Conservation (phyloP, 2,797 vertebrate species). For the Syngnathus acus region DNA sequence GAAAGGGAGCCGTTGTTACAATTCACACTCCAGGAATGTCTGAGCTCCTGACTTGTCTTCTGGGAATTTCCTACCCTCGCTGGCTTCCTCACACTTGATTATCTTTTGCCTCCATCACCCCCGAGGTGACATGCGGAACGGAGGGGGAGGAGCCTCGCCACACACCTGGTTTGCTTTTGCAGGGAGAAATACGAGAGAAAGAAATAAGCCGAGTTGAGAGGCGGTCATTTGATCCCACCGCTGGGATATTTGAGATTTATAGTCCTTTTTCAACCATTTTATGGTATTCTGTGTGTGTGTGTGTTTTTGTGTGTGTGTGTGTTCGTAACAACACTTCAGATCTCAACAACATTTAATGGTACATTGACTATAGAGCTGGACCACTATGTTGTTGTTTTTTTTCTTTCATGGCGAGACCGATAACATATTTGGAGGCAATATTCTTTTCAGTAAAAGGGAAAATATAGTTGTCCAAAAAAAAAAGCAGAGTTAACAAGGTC, state of each 20-base stretch:
- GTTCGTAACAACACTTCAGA: background rate
- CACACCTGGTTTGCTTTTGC: constrained; percentile 69
- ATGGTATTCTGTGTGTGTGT: background rate
- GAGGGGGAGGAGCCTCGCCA: constrained; percentile 41
- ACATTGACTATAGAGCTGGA: too few species aligned
- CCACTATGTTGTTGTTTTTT: too few species aligned
- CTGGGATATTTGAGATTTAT: background rate
- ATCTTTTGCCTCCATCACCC: constrained; percentile 48
- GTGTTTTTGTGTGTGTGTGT: background rate
- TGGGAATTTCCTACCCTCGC: constrained; percentile 66
- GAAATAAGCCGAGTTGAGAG: constrained; percentile 20
- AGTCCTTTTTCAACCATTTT: background rate
- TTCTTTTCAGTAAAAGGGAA: too few species aligned
- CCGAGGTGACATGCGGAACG: constrained; percentile 56
- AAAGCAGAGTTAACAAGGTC: too few species aligned
- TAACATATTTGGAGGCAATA: too few species aligned
- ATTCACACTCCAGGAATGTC: constrained; percentile 72
- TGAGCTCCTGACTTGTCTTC: constrained; percentile 50
- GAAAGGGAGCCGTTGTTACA: constrained; percentile 47
- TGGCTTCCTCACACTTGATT: constrained; percentile 3
- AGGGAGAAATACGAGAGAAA: constrained; percentile 25
- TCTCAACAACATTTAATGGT: background rate
- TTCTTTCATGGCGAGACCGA: too few species aligned
- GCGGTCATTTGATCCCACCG: constrained; percentile 35
- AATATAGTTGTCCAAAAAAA: too few species aligned